Percentiles rank a stretch among this genome's conserved stretches.
Evolutionary conservation across 2,888 invertebrate genomes (phyloP).

Genomic region (Xestia rhomboidea): DNA sequence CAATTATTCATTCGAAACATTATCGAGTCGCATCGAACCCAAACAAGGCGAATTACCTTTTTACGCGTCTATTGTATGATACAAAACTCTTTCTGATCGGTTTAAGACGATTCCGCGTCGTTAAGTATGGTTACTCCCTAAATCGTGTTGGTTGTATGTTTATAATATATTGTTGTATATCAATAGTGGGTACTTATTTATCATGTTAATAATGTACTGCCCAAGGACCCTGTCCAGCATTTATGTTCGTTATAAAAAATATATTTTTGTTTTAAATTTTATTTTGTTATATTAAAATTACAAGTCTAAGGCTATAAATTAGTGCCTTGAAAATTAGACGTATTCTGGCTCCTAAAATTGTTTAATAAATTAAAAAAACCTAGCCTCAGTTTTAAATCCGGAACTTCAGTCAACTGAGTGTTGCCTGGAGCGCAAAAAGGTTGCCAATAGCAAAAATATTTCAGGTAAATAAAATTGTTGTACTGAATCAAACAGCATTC

Average conservation of each 20-base stretch:
- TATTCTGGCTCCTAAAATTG: not conserved
- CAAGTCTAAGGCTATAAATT: not conserved
- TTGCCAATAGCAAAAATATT: not conserved
- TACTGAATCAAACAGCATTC: not conserved
- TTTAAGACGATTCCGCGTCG: not conserved
- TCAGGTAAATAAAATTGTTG: not conserved
- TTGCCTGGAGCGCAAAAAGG: not conserved
- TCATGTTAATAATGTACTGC: constrained; percentile 29
- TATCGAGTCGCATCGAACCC: not conserved
- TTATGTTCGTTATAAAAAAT: constrained; percentile 39
- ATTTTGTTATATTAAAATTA: constrained; percentile 35
- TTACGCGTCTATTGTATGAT: too few species aligned
- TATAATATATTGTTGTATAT: constrained; percentile 35
- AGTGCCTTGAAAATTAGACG: constrained; percentile 34
- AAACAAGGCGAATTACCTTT: not conserved
- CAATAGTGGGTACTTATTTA: constrained; percentile 56
- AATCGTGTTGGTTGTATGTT: constrained; percentile 31
- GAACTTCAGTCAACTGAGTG: not conserved
- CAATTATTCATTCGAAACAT: not conserved
- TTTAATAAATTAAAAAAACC: not conserved
- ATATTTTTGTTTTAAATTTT: constrained; percentile 20
- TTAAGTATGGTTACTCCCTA: not conserved
- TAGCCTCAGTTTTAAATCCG: not conserved
- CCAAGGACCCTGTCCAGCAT: constrained; percentile 29
- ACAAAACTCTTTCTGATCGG: not conserved